Conservation (phyloP, 2,113 vertebrate genomes). For the Manacus vitellinus region DNA sequence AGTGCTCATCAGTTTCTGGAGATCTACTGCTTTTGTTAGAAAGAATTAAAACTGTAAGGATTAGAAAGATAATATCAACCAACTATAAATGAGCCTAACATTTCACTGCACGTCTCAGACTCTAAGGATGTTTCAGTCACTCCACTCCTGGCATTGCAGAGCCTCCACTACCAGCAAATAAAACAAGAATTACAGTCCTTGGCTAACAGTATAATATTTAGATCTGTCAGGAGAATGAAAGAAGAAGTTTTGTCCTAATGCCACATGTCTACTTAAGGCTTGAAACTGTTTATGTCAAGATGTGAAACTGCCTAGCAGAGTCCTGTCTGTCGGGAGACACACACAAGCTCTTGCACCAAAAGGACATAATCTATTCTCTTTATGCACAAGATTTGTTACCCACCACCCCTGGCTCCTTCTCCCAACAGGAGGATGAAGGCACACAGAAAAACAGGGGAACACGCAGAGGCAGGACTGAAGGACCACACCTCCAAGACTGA, state of each 20-base stretch:
- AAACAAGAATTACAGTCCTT: not conserved
- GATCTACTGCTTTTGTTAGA: not conserved
- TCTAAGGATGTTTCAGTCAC: not conserved
- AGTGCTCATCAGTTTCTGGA: not conserved
- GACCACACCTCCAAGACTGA: not conserved
- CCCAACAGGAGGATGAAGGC: not conserved
- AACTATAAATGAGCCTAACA: not conserved
- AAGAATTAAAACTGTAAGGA: not conserved
- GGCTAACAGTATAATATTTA: not conserved
- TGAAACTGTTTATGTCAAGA: not conserved
- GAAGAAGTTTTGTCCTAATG: not conserved
- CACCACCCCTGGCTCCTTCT: fast-evolving
- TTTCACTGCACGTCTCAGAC: not conserved
- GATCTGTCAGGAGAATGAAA: not conserved
- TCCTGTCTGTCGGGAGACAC: not conserved
- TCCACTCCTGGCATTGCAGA: not conserved
- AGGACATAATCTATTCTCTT: not conserved
- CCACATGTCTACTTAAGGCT: fast-evolving
- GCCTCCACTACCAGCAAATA: not conserved
- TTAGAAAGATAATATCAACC: not conserved
- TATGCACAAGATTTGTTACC: not conserved
- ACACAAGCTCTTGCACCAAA: not conserved
- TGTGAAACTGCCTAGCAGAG: not conserved
- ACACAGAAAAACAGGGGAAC: not conserved
- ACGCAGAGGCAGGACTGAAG: not conserved